Base-by-base conservation (phyloP, 2,888 invertebrate species). In the Melanargia galathea region DNA sequence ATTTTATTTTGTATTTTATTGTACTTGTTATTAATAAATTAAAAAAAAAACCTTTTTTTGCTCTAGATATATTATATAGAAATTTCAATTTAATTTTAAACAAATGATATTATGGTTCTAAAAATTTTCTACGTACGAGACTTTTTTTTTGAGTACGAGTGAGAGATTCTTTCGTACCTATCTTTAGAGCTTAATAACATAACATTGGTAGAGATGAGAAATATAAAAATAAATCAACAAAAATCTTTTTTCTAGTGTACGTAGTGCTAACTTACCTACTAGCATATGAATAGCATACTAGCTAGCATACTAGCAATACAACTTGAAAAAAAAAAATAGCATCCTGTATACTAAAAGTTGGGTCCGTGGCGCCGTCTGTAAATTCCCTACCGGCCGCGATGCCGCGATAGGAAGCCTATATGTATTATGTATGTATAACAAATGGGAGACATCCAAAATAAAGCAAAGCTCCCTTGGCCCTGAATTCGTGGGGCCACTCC, bases 401-500 rank as follows among this genome's bases (percentile, higher is more conserved):
- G 82, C 83, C 77, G 82, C 82, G 89, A 90, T 90, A 90, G 81
- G 84, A 79, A 72, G 82, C 82, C 80, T 78, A 85, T 86, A 90
- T 89, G 89, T 87, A 87, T 90, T 86, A 90, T 90, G 90, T 86
- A 90, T 90, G 90, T 91, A 91, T 91, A 88, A 91, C 90, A 90
- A 90, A 91, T 91, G 90, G 87, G 86, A 87, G 83, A 88, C 87
- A 90, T 87, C 84, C 86, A 84, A 89, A 90, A 90, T 90, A 90
- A 90, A 89, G 75, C 81, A 83, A 72, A 70, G 81, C 82, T 78
- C 78, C 63, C 76, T 77, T 78, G 83, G 77, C 83, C 84, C 78
- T 82, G 86, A 81, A 81, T 83, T 81, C 79, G 82, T 75, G 72
- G 77, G 77, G 75, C 75, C 74, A 70, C 70, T 73, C 79, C 80